Percentiles rank a stretch among this genome's conserved stretches.
phyloP scores from a whole-genome alignment of 2,797 vertebrate genomes.

The Arremon brunneinucha region DNA sequence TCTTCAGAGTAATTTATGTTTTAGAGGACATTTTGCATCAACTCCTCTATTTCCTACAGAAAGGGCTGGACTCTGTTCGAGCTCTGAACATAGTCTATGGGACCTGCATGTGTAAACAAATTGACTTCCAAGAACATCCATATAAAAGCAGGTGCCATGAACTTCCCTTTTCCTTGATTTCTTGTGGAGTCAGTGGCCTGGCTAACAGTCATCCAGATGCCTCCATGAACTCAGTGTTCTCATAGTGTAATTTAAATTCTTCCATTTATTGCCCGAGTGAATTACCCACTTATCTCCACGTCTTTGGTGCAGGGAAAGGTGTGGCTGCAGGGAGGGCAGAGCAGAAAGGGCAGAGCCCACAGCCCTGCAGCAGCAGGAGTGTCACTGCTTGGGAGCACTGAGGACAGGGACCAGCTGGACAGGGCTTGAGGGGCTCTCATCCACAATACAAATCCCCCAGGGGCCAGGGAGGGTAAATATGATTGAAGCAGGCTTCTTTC shows the following conservation, averaged over 20 bases:
- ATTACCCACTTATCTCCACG: not conserved
- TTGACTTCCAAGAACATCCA: not conserved
- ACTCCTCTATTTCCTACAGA: not conserved
- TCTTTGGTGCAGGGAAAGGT: not conserved
- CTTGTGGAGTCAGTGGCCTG: not conserved
- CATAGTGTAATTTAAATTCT: not conserved
- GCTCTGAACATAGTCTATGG: not conserved
- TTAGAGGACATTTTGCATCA: not conserved
- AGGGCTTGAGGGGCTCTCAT: not conserved
- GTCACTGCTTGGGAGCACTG: not conserved
- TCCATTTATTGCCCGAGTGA: not conserved
- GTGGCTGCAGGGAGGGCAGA: not conserved
- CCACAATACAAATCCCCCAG: fast-evolving
- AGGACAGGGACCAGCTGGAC: not conserved
- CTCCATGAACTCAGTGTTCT: not conserved
- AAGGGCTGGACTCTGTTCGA: not conserved
- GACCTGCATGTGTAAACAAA: not conserved
- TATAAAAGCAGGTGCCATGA: not conserved
- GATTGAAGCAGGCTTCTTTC: not conserved
- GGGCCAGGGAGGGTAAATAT: not conserved
- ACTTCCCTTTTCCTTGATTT: not conserved
- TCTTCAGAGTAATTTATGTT: not conserved
- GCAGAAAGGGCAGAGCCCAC: not conserved
- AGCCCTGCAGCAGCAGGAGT: not conserved
- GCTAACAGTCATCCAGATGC: not conserved